Conservation (phyloP, 2,113 vertebrate genomes). For the Clinocottus analis region DNA sequence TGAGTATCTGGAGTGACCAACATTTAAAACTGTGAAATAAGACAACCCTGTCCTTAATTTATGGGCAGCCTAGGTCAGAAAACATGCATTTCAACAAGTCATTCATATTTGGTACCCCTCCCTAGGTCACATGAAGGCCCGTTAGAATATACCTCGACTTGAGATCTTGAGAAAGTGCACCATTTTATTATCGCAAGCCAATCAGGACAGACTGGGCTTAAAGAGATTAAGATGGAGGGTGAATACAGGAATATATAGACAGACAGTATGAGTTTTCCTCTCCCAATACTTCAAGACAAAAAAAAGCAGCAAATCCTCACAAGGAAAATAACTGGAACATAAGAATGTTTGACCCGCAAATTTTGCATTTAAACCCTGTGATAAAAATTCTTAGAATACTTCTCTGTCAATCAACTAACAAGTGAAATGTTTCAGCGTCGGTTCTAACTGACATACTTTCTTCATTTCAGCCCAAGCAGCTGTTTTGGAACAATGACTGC, state of each 20-base stretch:
- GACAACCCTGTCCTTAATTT: not conserved
- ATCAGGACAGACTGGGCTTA: not conserved
- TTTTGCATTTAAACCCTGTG: not conserved
- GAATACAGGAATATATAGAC: not conserved
- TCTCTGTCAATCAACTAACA: not conserved
- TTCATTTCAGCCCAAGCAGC: conserved; percentile 90
- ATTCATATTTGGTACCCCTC: not conserved
- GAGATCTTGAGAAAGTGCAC: too few relatives aligned
- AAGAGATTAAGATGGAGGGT: too few relatives aligned
- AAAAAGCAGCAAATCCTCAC: not conserved
- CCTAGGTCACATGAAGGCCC: not conserved
- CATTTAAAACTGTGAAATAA: not conserved
- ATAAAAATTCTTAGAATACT: not conserved
- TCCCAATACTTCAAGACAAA: not conserved
- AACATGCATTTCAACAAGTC: not conserved
- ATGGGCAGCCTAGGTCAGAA: not conserved
- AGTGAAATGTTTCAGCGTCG: not conserved
- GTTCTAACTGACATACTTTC: not conserved
- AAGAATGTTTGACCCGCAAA: not conserved
- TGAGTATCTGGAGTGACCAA: not conserved
- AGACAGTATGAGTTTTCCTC: not conserved
- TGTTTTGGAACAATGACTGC: conserved; percentile 97
- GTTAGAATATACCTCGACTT: not conserved
- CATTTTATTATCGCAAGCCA: not conserved
- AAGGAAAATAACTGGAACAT: not conserved